These are phyloP conservation scores for Drosophila paulistorum DNA, from an alignment of 1,140 invertebrate genomes.

Conservation along the genomic window DNA sequence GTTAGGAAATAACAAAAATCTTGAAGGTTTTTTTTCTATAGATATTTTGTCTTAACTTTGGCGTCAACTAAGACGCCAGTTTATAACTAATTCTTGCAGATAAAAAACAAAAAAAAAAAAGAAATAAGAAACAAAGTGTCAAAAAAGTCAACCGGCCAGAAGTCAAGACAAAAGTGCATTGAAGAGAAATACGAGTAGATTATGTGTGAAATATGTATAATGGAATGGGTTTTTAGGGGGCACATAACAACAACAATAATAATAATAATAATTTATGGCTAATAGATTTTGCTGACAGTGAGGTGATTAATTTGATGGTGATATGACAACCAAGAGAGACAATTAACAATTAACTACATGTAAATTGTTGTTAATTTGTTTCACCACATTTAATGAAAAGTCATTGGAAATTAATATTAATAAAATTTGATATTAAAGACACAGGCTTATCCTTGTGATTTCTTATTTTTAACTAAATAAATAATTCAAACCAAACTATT, in stretches of 20 bases:
- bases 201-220: constrained; percentile 26
- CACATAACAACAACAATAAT: constrained; percentile 34
- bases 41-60: background rate
- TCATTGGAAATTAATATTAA: background rate
- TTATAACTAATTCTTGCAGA: constrained; percentile 62
- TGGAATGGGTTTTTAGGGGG: constrained; percentile 26
- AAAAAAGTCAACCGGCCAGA: constrained; percentile 54
- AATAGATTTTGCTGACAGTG: constrained; percentile 39
- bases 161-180: constrained; percentile 43
- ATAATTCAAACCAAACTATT: too few relatives aligned
- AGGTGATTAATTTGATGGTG: constrained; percentile 19
- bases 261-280: constrained; percentile 47
- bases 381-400: background rate
- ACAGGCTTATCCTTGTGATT: too few relatives aligned
- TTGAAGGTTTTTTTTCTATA: constrained; percentile 38
- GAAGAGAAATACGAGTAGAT: constrained; percentile 25
- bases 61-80: constrained; percentile 13
- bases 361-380: constrained; percentile 12
- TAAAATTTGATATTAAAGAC: background rate
- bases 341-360: background rate
- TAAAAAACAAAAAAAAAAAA: too few relatives aligned
- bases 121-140: constrained; percentile 42
- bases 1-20: constrained; percentile 50
- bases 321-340: constrained; percentile 3
- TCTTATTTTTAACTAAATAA: too few relatives aligned